Conservation (phyloP, 1,140 invertebrate genomes). For the Euwallacea similis region DNA sequence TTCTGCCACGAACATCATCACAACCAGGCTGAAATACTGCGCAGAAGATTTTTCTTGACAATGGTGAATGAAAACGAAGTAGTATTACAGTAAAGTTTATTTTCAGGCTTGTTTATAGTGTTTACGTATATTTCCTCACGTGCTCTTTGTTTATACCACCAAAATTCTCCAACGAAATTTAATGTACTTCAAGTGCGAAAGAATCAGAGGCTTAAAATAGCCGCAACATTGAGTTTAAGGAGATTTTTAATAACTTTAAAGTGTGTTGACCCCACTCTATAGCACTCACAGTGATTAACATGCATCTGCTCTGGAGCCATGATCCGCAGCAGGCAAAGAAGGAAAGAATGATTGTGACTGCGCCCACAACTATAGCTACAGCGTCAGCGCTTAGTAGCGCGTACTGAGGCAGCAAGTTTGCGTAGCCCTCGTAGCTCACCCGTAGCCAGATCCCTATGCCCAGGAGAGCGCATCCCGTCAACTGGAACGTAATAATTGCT, state of each 20-base stretch:
- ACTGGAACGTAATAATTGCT: conserved; percentile 54
- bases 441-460: conserved; percentile 76
- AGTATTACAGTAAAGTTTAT: no score
- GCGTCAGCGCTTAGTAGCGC: conserved; percentile 69
- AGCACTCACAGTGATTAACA: conserved; percentile 69
- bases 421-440: conserved; percentile 69
- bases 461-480: conserved; percentile 73
- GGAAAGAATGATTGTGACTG: conserved; percentile 70
- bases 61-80: no score
- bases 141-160: neutral
- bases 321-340: conserved; percentile 82
- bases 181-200: conserved; percentile 10
- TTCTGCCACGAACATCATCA: conserved; percentile 77
- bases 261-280: conserved; percentile 10
- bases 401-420: conserved; percentile 71
- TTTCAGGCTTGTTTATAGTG: neutral
- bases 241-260: conserved; percentile 19
- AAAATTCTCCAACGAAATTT: neutral
- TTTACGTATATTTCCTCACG: neutral
- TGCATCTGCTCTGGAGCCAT: conserved; percentile 77
- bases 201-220: conserved; percentile 1
- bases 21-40: conserved; percentile 83
- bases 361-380: conserved; percentile 68
- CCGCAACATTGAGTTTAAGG: neutral
- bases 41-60: conserved; percentile 10